Conservation (phyloP, 2,113 vertebrate species). For the Calonectris borealis region DNA sequence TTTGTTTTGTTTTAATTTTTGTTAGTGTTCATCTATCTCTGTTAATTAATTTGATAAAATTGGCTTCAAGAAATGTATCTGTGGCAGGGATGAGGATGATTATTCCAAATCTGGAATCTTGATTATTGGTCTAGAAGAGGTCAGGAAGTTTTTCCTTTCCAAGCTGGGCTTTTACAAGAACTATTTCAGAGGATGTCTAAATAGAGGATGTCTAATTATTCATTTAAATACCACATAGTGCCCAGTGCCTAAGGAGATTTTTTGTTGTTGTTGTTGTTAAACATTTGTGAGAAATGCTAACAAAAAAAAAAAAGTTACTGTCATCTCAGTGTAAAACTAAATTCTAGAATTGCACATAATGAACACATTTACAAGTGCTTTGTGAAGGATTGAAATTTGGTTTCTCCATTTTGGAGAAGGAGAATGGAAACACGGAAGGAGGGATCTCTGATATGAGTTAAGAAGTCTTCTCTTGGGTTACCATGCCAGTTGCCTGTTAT, state of each 20-base stretch:
- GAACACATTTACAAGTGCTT: background rate
- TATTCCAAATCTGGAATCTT: background rate
- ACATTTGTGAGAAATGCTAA: background rate
- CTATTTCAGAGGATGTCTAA: background rate
- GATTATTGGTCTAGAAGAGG: background rate
- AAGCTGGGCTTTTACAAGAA: background rate
- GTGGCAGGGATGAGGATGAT: accelerated
- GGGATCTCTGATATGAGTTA: background rate
- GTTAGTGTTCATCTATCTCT: accelerated
- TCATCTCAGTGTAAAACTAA: background rate
- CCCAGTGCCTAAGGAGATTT: background rate
- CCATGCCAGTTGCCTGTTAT: accelerated
- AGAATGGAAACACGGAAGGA: accelerated
- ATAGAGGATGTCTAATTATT: background rate
- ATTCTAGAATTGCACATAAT: background rate
- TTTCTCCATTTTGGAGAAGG: background rate
- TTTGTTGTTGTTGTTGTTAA: background rate
- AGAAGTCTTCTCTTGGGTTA: background rate
- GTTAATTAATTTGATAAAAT: background rate
- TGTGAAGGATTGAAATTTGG: background rate
- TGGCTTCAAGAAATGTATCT: background rate
- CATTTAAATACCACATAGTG: background rate
- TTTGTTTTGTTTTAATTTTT: background rate
- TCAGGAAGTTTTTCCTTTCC: background rate
- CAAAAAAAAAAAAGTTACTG: background rate